Conservation (phyloP, 92 coral and sea anemone species). For the Pocillopora meandrina region DNA sequence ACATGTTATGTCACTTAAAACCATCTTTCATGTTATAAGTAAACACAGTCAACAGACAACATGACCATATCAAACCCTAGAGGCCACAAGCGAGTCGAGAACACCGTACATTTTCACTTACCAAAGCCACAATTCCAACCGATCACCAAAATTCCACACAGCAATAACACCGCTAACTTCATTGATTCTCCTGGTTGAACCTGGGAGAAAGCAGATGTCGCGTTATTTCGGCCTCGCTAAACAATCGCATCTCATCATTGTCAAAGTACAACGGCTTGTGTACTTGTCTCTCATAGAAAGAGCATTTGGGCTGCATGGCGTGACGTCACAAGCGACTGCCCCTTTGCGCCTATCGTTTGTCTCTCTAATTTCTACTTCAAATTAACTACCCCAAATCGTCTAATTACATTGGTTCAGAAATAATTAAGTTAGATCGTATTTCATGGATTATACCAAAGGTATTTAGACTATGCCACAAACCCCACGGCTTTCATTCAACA, state of each 20-base stretch:
- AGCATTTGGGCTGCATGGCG: conserved; percentile 21
- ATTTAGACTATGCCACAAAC: conserved; percentile 17
- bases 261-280: not conserved
- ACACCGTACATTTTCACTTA: conserved; percentile 16
- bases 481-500: conserved; percentile 5
- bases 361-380: conserved; percentile 60
- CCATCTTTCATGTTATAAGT: conserved; percentile 39
- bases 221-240: conserved; percentile 24
- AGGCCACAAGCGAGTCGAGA: conserved; percentile 18
- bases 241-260: conserved; percentile 24
- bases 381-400: conserved; percentile 60
- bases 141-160: conserved; percentile 28
- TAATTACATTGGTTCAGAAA: conserved; percentile 67
- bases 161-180: conserved; percentile 46
- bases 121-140: conserved; percentile 35
- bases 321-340: conserved; percentile 63
- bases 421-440: conserved; percentile 78
- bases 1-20: conserved; percentile 45
- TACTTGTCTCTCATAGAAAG: conserved; percentile 27
- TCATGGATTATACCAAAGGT: conserved; percentile 43
- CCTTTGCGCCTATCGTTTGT: not conserved
- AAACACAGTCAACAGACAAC: conserved; percentile 71
- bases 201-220: conserved; percentile 53
- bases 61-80: conserved; percentile 57
- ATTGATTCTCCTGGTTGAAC: conserved; percentile 43